Conservation (phyloP, 2,888 invertebrate species). For the Monoplex corrugatus region DNA sequence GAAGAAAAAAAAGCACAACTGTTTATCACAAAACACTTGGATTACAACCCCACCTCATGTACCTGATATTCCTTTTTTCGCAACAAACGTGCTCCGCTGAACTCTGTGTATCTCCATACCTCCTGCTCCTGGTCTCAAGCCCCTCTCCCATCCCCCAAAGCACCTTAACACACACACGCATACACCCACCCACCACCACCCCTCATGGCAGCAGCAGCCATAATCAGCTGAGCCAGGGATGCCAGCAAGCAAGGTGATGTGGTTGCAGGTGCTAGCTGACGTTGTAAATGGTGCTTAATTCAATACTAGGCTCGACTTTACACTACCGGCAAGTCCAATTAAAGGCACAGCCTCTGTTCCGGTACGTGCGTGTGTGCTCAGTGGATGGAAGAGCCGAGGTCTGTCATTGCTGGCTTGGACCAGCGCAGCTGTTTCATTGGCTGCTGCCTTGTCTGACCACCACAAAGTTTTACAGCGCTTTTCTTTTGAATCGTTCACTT, state of each 20-base stretch:
- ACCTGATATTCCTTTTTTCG: too few relatives aligned
- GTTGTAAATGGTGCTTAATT: slow-evolving; percentile 27
- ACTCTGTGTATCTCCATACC: too few relatives aligned
- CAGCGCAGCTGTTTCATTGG: background rate
- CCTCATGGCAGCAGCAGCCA: too few relatives aligned
- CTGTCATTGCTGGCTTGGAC: background rate
- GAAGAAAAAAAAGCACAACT: too few relatives aligned
- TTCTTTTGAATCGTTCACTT: background rate
- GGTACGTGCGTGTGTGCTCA: background rate
- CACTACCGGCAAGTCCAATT: slow-evolving; percentile 20
- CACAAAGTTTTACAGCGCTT: too few relatives aligned
- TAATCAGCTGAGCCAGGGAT: background rate
- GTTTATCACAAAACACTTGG: too few relatives aligned
- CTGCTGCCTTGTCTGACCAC: background rate
- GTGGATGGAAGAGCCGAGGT: slow-evolving; percentile 1
- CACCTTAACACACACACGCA: too few relatives aligned
- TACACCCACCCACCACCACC: too few relatives aligned
- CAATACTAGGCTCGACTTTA: background rate
- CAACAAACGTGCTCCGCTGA: too few relatives aligned
- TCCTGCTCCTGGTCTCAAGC: too few relatives aligned
- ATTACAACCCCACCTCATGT: too few relatives aligned
- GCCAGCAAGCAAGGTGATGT: background rate
- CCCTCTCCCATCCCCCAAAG: too few relatives aligned
- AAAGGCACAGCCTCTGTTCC: background rate
- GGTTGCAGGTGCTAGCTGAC: background rate